Conservation (phyloP, 1,140 invertebrate species). For the Nebria ingens region DNA sequence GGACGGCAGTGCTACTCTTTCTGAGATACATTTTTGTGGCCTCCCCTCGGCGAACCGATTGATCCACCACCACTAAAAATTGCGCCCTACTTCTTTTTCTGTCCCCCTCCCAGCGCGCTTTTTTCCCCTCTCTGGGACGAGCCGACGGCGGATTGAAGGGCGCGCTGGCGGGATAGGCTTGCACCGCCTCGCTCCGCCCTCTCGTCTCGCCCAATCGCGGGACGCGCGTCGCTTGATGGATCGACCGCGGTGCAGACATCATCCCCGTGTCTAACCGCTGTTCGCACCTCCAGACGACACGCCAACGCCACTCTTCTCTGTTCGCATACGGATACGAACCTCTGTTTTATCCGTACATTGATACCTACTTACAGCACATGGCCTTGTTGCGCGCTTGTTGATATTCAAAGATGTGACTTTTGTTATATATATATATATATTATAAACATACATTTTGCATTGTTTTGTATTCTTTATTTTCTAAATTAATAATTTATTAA, state of each 20-base stretch:
- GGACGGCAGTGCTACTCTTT: constrained; percentile 23
- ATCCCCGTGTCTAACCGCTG: constrained; percentile 23
- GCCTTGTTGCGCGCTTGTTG: background rate
- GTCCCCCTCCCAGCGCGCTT: constrained; percentile 33
- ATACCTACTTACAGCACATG: background rate
- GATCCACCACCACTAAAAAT: constrained; percentile 36
- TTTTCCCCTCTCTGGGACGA: constrained; percentile 44
- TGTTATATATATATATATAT: too few species aligned
- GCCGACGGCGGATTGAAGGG: constrained; percentile 26
- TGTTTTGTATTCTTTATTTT: too few species aligned
- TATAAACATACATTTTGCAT: too few species aligned
- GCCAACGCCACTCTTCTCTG: constrained; percentile 14
- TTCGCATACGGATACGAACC: constrained; percentile 17
- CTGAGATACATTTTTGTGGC: constrained; percentile 29
- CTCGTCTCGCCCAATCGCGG: constrained; percentile 28
- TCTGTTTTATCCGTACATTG: background rate
- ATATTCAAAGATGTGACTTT: background rate
- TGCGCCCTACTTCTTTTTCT: constrained; percentile 36
- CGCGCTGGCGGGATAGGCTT: constrained; percentile 32
- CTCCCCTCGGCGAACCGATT: constrained; percentile 26
- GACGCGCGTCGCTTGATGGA: constrained; percentile 26
- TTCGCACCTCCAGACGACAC: constrained; percentile 20
- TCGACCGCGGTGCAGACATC: constrained; percentile 21
- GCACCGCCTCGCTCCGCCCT: constrained; percentile 33
- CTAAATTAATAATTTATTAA: too few species aligned